phyloP scores from a whole-genome alignment of 2,797 vertebrate genomes.

The Typhlichthys subterraneus region DNA sequence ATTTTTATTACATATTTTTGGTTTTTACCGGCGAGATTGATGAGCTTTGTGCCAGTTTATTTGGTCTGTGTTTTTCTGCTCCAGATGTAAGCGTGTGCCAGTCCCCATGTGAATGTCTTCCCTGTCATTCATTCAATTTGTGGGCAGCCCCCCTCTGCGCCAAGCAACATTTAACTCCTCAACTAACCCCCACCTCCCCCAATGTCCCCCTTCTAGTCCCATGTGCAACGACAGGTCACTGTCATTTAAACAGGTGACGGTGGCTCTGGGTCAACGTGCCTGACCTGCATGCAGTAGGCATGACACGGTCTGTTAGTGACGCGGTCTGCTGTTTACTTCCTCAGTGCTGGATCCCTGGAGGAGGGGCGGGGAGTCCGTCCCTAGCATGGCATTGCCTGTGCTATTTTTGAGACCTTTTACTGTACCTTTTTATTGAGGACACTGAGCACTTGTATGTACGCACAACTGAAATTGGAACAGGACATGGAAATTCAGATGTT shows the following conservation, averaged over 20 bases:
- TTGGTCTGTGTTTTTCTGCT: constrained; percentile 44
- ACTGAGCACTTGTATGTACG: constrained; percentile 31
- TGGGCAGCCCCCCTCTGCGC: constrained; percentile 51
- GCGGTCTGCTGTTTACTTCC: constrained; percentile 9
- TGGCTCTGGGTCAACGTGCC: too few relatives aligned
- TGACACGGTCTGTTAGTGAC: not conserved
- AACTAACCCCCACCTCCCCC: constrained; percentile 10
- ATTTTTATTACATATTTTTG: constrained; percentile 68
- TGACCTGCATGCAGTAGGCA: not conserved
- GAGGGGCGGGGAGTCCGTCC: constrained; percentile 2
- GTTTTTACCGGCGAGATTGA: constrained; percentile 53
- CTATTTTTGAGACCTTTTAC: constrained; percentile 9
- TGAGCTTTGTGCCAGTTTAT: constrained; percentile 60
- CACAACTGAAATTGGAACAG: constrained; percentile 19
- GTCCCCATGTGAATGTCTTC: constrained; percentile 39
- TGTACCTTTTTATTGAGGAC: constrained; percentile 29
- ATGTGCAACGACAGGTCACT: too few relatives aligned
- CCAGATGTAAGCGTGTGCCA: constrained; percentile 36
- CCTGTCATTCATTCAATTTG: constrained; percentile 35
- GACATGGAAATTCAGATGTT: not conserved
- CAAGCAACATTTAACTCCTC: constrained; percentile 2
- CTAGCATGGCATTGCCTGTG: not conserved
- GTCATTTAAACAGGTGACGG: too few relatives aligned
- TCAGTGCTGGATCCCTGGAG: not conserved
- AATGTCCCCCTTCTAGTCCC: not conserved